Evolutionary conservation across 1,140 invertebrate genomes (phyloP).

Genomic region (Eurosta solidaginis): DNA sequence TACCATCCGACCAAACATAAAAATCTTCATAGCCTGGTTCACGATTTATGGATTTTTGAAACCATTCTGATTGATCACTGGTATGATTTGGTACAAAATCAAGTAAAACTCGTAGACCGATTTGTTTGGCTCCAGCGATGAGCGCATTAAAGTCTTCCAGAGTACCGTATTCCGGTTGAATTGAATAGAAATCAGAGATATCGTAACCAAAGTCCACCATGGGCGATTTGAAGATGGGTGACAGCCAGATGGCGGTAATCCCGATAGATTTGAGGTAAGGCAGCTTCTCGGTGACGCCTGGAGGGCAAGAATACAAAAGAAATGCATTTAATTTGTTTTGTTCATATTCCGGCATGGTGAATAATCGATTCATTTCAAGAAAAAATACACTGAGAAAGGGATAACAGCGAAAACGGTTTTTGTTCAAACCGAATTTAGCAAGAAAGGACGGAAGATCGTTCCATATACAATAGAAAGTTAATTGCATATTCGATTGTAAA

Average conservation of each 20-base stretch:
- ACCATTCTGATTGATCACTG: constrained; percentile 73
- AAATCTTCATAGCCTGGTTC: constrained; percentile 68
- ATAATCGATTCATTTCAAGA: no score
- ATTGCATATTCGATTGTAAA: no score
- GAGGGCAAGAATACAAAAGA: not conserved
- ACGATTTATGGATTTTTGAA: constrained; percentile 66
- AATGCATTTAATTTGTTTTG: not conserved
- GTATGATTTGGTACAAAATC: constrained; percentile 72
- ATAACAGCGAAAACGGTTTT: no score
- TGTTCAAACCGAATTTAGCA: no score
- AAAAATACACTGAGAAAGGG: no score
- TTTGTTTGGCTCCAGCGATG: constrained; percentile 63
- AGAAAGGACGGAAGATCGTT: no score
- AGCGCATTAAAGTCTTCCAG: constrained; percentile 74
- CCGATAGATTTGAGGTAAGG: constrained; percentile 63
- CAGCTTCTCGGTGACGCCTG: constrained; percentile 60
- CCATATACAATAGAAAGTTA: no score
- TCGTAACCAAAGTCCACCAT: constrained; percentile 74
- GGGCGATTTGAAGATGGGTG: constrained; percentile 72
- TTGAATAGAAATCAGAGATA: constrained; percentile 70
- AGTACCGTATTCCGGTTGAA: constrained; percentile 74
- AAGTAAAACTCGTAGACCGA: constrained; percentile 51
- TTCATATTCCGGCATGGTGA: no score
- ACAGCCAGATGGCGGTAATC: constrained; percentile 70
- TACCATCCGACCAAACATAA: constrained; percentile 71